Evolutionary conservation across 2,797 vertebrate species (phyloP), one percentile per base, ranked within the genome.

Genomic region (Coregonus sp.): DNA sequence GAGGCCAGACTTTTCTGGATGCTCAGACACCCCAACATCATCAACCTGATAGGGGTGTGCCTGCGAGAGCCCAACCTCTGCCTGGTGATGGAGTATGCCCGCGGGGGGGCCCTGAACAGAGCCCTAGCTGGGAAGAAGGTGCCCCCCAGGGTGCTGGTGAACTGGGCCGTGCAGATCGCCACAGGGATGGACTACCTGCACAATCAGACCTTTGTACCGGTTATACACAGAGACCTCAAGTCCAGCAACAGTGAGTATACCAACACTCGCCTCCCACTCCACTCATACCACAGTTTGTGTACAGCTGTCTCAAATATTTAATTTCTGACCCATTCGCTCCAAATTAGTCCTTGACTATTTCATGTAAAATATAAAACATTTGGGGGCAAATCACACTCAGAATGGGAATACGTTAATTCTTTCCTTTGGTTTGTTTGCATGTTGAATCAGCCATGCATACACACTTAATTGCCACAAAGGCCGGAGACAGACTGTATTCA

Each of bases 161-260:
- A 97, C 93, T 98, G 97, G 97, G 97, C 97, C 0, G 96, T 98
- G 78, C 96, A 98, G 92, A 93, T 98, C 65, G 97, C 96, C 31
- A 95, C 94, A 4, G 97, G 97, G 85, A 98, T 98, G 97, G 95
- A 96, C 91, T 98, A 97, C 91, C 93, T 98, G 73, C 97, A 98
- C 92, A 96, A 94, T 81, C 94, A 96, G 86, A 96, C 96, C 0
- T 93, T 96, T 0, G 96, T 98, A 54, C 95, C 96, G 47, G 96
- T 97, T 90, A 96, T 98, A 89, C 96, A 98, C 92, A 92, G 96
- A 81, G 97, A 98, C 91, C 96, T 98, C 87, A 98, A 98, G 90
- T 98, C 97, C 89, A 97, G 96, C 93, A 98, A 98, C 84, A 96
- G 97, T 98, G 92, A 98, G 97, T 96, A 86, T 59, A 11, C 15